These are phyloP conservation scores for Balaeniceps rex DNA, from an alignment of 2,113 vertebrate species.

Conservation along the genomic window DNA sequence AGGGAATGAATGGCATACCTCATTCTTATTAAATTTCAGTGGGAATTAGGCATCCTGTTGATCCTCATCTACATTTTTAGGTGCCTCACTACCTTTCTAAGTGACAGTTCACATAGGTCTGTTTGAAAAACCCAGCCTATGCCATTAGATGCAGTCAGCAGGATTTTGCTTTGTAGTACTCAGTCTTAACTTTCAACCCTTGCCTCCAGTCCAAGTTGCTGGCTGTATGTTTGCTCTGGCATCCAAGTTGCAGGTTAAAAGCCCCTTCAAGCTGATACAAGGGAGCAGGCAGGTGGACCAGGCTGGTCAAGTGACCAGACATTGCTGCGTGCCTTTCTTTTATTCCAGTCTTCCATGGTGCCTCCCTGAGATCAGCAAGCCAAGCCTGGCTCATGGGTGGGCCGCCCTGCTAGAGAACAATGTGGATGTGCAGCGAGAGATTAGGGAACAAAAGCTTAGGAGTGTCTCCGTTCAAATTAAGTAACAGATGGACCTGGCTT, in stretches of 20 bases:
- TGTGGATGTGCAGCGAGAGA: background rate
- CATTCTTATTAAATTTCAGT: background rate
- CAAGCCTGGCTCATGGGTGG: background rate
- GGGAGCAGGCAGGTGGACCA: background rate
- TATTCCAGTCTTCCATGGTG: background rate
- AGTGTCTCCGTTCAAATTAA: background rate
- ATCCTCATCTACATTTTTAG: background rate
- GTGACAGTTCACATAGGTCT: background rate
- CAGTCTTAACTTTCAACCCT: background rate
- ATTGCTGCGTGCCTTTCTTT: background rate
- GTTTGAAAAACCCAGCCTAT: background rate
- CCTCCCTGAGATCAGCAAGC: background rate
- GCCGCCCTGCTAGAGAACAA: background rate
- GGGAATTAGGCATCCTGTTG: background rate
- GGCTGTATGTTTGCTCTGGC: background rate
- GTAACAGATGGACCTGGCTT: conserved; percentile 35
- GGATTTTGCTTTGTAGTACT: background rate
- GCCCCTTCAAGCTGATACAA: background rate
- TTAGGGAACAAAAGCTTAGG: conserved; percentile 21
- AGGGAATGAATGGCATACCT: background rate
- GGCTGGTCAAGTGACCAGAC: background rate
- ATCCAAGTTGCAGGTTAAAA: background rate
- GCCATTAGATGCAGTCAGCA: background rate
- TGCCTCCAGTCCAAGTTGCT: background rate
- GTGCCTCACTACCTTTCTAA: background rate